Base-by-base conservation (phyloP, 37 sponge, comb jelly and placozoan genomes). In the Crambe crambe region DNA sequence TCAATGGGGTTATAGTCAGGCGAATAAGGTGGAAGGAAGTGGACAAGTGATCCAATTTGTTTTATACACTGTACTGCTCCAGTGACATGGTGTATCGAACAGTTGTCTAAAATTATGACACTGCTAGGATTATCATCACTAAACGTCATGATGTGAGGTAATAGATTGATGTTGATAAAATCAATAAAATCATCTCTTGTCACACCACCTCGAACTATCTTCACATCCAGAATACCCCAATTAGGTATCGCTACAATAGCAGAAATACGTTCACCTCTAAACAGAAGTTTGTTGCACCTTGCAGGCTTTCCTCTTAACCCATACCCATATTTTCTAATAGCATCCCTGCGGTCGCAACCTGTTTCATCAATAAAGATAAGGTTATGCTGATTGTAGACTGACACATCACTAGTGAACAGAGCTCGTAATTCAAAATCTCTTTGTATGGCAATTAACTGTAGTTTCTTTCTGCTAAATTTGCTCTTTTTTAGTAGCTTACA, bases 81-180 rank as follows among this genome's bases (percentile, higher is more conserved):
- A 3, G 34, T 43, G 0, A 80, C 42, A 31, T 80, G 81, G 58
- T 80, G 72, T n/a, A 80, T 80, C 12, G 81, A 69, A n/a, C n/a
- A n/a, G n/a, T n/a, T 54, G 56, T 54, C 56, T 20, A 54, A 18
- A 20, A 54, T 54, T 18, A 54, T 18, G 18, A 54, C 56, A 54
- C 56, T 54, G 56, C 18, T 10, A 20, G 56, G 56, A 54, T 54
- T 54, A 29, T 8, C 29, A 0, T 68, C 68, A 78, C 42, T 67
- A 36, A 41, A 65, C 42, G 79, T 67, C 42, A 71, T 58, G 22
- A 81, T 58, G 44, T 81, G 82, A 59, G 82, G 73, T 30, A 78
- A 6, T 6, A 78, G 68, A 42, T 65, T 5, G 6, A 3, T 26
- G 15, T 80, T 60, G n/a, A 80, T 22, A 71, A 70, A 71, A 26